phyloP scores from a whole-genome alignment of 2,113 vertebrate genomes.

The Xenopus laevis region DNA sequence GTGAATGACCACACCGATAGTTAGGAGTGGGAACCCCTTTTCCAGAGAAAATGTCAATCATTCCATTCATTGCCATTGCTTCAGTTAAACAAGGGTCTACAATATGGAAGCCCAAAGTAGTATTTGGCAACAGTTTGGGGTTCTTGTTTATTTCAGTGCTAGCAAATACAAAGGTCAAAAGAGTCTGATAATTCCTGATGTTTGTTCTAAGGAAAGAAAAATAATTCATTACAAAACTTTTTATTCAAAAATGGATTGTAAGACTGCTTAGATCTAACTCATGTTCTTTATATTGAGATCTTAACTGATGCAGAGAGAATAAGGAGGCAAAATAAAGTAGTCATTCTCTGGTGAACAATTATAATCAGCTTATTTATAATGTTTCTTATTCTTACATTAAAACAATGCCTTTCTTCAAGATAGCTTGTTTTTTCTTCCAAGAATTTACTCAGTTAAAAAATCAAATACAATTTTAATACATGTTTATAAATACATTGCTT shows the following conservation, averaged over 20 bases:
- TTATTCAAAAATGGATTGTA: not conserved
- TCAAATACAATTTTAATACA: no score
- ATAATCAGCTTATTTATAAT: no score
- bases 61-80: slow-evolving; percentile 4
- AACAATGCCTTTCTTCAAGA: no score
- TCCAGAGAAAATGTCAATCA: slow-evolving; percentile 27
- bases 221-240: no score
- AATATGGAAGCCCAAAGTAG: slow-evolving; percentile 36
- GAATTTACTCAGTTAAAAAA: no score
- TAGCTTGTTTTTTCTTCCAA: no score
- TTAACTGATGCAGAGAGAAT: no score
- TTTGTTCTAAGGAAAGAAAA: slow-evolving; percentile 3
- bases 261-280: not conserved
- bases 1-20: slow-evolving; percentile 4
- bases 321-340: no score
- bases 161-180: slow-evolving; percentile 38
- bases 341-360: no score
- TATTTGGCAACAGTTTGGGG: slow-evolving; percentile 27
- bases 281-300: not conserved
- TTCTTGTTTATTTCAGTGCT: slow-evolving; percentile 36
- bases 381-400: no score
- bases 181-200: slow-evolving; percentile 1
- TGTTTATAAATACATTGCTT: no score
- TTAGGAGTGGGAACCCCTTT: slow-evolving; percentile 1
- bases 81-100: slow-evolving; percentile 28